Base-by-base conservation (phyloP, 2,113 vertebrate genomes). In the Eptesicus fuscus region DNA sequence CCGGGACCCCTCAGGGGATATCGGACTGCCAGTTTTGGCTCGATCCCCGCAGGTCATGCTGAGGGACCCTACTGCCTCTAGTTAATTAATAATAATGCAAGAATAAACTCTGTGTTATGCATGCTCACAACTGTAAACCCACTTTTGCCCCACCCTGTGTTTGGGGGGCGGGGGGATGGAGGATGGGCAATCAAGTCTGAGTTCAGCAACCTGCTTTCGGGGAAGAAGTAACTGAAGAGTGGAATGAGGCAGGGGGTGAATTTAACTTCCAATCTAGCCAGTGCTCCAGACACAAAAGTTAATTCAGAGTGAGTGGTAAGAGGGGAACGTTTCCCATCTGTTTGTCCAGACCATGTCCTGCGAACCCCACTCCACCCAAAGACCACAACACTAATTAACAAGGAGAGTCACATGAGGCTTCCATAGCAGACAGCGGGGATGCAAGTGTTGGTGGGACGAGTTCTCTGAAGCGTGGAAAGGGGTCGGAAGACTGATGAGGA, bases 121-220 rank as follows among this genome's bases (percentile, higher is more conserved):
- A 51, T 77, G 18, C 9, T 49, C 74, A 51, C 30, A 51, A 77
- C 47, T n/a, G 30, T 77, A 77, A 49, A 77, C 30, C 74, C 51
- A 51, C 74, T n/a, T 77, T 49, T 51, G 74, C 74, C 74, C 44
- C 9, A 1, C 32, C 73, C 44, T 32, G 16, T 37, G 25, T 28
- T 6, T 11, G n/a, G 20, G 7, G 10, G 17, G 6, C 9, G 20
- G 16, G 9, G 14, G 23, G 1, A 4, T 9, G 23, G 59, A 10
- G 9, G 59, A 6, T 22, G n/a, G 18, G 16, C 11, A 40, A 2
- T 67, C 11, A 23, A 83, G 13, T 67, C 37, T 80, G 42, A 42
- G 32, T 56, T 61, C 53, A 87, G 67, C 30, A 35, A 23, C 44
- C 77, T 42, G 84, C 80, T 95, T 77, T 69, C 2, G 11, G 69